These are phyloP conservation scores for Uloborus diversus DNA, from an alignment of 1,140 invertebrate species.

Conservation along the genomic window DNA sequence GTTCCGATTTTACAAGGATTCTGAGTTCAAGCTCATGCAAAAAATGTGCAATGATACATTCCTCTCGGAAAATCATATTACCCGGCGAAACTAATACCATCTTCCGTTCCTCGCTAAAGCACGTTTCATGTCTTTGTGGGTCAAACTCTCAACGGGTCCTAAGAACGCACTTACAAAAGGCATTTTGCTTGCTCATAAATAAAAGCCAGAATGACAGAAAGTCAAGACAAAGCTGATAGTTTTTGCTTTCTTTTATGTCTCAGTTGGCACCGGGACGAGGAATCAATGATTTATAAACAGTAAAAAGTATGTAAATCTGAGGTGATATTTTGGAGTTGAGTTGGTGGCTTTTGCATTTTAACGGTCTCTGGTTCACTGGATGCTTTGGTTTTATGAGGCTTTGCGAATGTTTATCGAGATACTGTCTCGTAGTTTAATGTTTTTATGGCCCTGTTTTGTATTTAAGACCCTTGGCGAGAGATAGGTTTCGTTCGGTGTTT, in stretches of 20 bases:
- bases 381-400: slow-evolving; percentile 23
- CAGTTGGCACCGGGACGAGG: neutral
- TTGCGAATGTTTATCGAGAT: slow-evolving; percentile 1
- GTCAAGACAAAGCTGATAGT: neutral
- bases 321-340: neutral
- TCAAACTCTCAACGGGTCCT: too few species aligned
- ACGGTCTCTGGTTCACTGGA: neutral
- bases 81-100: too few species aligned
- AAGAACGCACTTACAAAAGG: neutral
- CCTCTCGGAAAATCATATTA: too few species aligned
- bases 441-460: neutral
- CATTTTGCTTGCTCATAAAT: neutral
- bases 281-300: slow-evolving; percentile 29
- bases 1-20: too few species aligned
- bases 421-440: neutral
- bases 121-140: too few species aligned
- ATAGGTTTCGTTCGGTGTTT: neutral
- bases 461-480: slow-evolving; percentile 8
- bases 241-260: slow-evolving; percentile 7
- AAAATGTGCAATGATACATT: too few species aligned
- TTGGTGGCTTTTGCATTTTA: neutral
- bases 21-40: too few species aligned
- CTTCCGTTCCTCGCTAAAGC: too few species aligned
- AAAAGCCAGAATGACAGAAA: neutral
- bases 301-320: slow-evolving; percentile 36